These are phyloP conservation scores for Anoplius nigerrimus DNA, from an alignment of 2,888 invertebrate species.

Conservation along the genomic window DNA sequence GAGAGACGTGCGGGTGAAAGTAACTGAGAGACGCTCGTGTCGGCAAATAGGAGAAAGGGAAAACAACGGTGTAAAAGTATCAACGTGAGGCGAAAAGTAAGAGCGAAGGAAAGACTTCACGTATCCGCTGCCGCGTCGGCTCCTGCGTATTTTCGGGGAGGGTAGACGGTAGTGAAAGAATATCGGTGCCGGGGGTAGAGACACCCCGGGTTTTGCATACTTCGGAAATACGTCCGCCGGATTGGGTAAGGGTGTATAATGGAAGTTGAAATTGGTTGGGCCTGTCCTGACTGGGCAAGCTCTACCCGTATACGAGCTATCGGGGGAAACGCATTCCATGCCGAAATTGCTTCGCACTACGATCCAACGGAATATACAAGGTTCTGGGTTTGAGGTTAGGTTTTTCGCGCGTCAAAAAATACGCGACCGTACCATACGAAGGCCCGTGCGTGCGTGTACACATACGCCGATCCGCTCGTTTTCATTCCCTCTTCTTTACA, in stretches of 20 bases:
- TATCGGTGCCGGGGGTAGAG: not conserved
- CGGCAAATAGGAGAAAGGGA: conserved; percentile 14
- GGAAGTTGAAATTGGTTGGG: conserved; percentile 75
- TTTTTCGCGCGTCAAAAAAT: conserved; percentile 68
- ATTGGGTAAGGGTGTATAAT: conserved; percentile 71
- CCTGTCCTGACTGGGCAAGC: conserved; percentile 73
- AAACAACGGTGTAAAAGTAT: too few relatives aligned
- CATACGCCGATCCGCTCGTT: not conserved
- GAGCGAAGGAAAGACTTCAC: too few relatives aligned
- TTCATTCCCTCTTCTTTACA: not conserved
- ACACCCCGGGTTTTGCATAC: conserved; percentile 45
- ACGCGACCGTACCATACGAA: conserved; percentile 37
- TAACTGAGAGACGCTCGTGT: not conserved
- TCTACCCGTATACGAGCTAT: conserved; percentile 64
- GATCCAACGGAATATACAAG: conserved; percentile 60
- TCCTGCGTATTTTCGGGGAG: not conserved
- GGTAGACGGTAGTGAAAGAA: conserved; percentile 7
- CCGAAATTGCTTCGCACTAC: conserved; percentile 74
- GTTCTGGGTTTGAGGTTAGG: conserved; percentile 64
- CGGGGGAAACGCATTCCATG: conserved; percentile 74
- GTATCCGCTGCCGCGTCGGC: too few relatives aligned
- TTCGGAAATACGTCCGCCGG: conserved; percentile 67
- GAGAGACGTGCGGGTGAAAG: conserved; percentile 10
- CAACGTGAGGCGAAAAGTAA: too few relatives aligned
- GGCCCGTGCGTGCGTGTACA: conserved; percentile 14